Evolutionary conservation across 2,113 vertebrate genomes (phyloP), one percentile per base, ranked within the genome.

Genomic region (Pipa parva): DNA sequence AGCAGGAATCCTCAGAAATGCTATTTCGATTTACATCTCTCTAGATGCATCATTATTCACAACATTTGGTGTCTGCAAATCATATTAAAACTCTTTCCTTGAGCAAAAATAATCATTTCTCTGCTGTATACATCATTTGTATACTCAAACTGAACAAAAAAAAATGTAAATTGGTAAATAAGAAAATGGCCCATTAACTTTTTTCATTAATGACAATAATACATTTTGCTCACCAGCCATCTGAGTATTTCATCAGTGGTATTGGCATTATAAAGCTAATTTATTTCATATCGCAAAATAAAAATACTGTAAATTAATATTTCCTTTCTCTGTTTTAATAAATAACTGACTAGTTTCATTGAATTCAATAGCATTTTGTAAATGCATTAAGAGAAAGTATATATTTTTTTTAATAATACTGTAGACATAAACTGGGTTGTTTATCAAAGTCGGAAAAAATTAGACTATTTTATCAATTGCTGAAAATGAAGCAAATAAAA

Each of bases 111-210:
- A 89, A 87, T 88, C 90, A 91, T 88, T 88, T 91, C 78, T 87
- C 86, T 81, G 88, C 85, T 89, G 89, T 93, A 95, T 89, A 88
- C 92, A 94, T 94, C 91, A 95, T 95, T 95, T 95, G 92, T 92
- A 90, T 91, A 85, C 90, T 92, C 88, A 92, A 92, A 95, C 90
- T 94, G 93, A 94, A n/a, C n/a, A n/a, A n/a, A n/a, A n/a, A n/a
- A 92, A 92, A 94, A 94, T 95, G 93, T 95, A 97, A 98, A 97
- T 98, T 96, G 95, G 97, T 97, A 96, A 92, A 92, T 95, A 95
- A 93, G 92, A 98, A 95, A 95, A 98, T 95, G 95, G 91, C 88
- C 94, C 95, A 99, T 99, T 99, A 99, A 97, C 95, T 98, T 98
- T 42, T 96, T 97, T 97, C 95, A 97, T 98, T 98, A 98, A 99